These are phyloP conservation scores for Indicator indicator DNA, from an alignment of 2,113 vertebrate species.

Conservation along the genomic window DNA sequence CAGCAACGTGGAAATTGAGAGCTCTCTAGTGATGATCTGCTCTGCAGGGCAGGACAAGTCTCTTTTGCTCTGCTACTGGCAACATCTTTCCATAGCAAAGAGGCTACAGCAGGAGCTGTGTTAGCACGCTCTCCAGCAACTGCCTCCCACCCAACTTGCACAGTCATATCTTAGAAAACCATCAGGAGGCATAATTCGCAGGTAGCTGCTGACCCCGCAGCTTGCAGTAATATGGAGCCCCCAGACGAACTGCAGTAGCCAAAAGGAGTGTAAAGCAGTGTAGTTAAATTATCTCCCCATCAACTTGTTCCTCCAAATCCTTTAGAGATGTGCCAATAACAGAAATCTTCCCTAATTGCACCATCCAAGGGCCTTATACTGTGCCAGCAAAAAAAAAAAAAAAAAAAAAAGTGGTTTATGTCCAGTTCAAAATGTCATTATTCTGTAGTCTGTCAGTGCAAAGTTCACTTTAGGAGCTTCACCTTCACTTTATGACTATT, in stretches of 20 bases:
- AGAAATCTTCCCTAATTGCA: neutral
- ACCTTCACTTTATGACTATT: neutral
- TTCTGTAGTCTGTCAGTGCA: neutral
- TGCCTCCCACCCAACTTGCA: neutral
- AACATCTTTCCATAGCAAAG: neutral
- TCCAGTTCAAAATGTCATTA: neutral
- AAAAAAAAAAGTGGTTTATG: neutral
- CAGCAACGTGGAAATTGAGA: fast-evolving
- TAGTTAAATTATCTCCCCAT: neutral
- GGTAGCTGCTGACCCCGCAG: fast-evolving
- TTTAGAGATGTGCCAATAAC: neutral
- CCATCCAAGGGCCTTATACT: neutral
- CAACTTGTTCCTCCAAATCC: neutral
- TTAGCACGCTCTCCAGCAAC: neutral
- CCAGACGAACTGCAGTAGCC: neutral
- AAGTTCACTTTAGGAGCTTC: neutral
- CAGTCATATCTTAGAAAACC: neutral
- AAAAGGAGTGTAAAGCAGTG: fast-evolving
- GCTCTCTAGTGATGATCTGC: neutral
- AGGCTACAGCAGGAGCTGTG: neutral
- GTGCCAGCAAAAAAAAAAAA: neutral
- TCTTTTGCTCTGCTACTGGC: neutral
- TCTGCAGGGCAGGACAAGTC: fast-evolving
- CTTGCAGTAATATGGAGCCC: neutral
- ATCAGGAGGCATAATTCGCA: neutral